These are phyloP conservation scores for Hippopotamyrus pictus DNA, from an alignment of 2,797 vertebrate species.

Conservation along the genomic window DNA sequence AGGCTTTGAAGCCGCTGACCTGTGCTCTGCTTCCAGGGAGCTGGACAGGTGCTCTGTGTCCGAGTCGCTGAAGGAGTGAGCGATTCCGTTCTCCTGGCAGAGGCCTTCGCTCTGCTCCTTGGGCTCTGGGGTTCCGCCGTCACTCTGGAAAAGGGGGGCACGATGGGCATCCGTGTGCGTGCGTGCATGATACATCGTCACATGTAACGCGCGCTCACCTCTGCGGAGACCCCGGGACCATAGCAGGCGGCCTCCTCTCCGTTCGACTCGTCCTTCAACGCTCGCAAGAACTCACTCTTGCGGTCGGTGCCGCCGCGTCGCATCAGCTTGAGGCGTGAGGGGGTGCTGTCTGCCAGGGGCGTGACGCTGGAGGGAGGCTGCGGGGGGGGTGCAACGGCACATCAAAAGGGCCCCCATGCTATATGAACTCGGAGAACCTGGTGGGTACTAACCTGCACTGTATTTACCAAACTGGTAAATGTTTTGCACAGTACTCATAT, in stretches of 20 bases:
- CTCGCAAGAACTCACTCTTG: constrained; percentile 93
- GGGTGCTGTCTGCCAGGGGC: constrained; percentile 91
- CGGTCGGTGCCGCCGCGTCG: constrained; percentile 87
- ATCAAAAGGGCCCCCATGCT: not conserved
- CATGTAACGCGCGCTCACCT: not conserved
- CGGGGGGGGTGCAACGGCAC: not conserved
- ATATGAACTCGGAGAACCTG: not conserved
- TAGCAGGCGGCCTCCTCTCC: constrained; percentile 82
- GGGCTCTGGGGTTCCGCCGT: constrained; percentile 85
- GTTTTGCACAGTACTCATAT: not conserved
- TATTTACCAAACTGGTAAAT: not conserved
- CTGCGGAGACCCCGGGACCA: constrained; percentile 70
- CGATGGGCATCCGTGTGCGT: not conserved
- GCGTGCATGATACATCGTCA: not conserved
- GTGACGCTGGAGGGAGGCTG: constrained; percentile 91
- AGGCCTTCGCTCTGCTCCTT: constrained; percentile 82
- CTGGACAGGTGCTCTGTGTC: constrained; percentile 88
- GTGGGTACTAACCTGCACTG: not conserved
- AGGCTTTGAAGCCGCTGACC: constrained; percentile 52
- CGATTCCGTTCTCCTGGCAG: constrained; percentile 88
- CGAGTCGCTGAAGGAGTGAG: constrained; percentile 79
- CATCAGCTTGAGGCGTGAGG: constrained; percentile 91
- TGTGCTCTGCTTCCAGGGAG: constrained; percentile 96
- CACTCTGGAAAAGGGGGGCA: constrained; percentile 60
- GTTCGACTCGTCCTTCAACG: constrained; percentile 89